Percentiles rank a stretch among this genome's conserved stretches.
Conservation (phyloP, 2,797 vertebrate species). For the Buceros bicornis region DNA sequence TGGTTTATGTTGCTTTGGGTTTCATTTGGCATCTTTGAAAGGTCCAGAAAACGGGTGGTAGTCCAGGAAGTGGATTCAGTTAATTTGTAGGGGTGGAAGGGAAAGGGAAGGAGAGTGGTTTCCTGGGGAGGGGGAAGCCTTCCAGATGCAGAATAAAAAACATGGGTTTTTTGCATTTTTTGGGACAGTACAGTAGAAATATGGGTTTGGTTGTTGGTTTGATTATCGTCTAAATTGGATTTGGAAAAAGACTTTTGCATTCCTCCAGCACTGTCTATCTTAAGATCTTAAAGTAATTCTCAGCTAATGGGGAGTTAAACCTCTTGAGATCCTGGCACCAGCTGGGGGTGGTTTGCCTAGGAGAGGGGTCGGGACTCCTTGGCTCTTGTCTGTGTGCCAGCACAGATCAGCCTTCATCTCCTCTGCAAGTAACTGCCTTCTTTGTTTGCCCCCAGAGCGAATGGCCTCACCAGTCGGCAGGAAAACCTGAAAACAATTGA, state of each 20-base stretch:
- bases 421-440: constrained; percentile 45
- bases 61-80: background rate
- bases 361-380: background rate
- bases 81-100: background rate
- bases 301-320: constrained; percentile 9
- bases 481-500: constrained; percentile 62
- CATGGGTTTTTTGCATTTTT: background rate
- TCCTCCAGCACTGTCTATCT: background rate
- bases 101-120: background rate
- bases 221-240: background rate
- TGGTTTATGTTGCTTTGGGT: background rate
- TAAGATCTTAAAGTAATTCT: background rate
- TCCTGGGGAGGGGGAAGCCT: background rate
- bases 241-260: background rate
- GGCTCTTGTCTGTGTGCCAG: background rate
- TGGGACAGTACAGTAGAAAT: background rate
- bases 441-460: constrained; percentile 45
- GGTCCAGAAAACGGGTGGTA: background rate
- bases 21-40: background rate
- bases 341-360: background rate
- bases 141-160: background rate
- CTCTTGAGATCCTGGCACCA: background rate
- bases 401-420: constrained; percentile 53
- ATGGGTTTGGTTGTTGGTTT: background rate
- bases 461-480: constrained; percentile 25